phyloP scores from a whole-genome alignment of 2,888 invertebrate species.

The Amphimallon solstitiale region DNA sequence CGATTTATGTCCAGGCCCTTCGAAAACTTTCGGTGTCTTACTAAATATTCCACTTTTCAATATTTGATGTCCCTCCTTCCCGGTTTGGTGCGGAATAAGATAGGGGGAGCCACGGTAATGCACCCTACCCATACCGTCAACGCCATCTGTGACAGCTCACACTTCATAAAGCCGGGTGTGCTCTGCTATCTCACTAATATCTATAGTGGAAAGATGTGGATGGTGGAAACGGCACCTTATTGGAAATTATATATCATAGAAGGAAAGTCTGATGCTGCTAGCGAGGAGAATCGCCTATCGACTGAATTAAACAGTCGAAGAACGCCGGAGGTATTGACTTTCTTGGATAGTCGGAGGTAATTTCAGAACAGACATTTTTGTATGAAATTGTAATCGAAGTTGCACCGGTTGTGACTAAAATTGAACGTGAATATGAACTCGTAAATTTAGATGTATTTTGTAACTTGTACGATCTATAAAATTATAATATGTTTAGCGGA shows the following conservation, averaged over 20 bases:
- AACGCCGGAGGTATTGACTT: slow-evolving; percentile 25
- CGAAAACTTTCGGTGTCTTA: slow-evolving; percentile 53
- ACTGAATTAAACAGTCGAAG: slow-evolving; percentile 48
- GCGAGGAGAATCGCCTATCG: slow-evolving; percentile 24
- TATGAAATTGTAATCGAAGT: not conserved
- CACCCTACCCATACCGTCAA: slow-evolving; percentile 55
- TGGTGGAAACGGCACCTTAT: slow-evolving; percentile 46
- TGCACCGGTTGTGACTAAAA: slow-evolving; percentile 3
- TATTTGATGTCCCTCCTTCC: slow-evolving; percentile 59
- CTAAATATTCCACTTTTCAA: slow-evolving; percentile 58
- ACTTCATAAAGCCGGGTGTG: slow-evolving; percentile 58
- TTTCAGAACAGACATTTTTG: slow-evolving; percentile 1
- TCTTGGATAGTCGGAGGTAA: slow-evolving; percentile 12
- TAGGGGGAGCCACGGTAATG: slow-evolving; percentile 18
- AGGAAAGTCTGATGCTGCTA: slow-evolving; percentile 33
- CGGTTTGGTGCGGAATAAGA: slow-evolving; percentile 20
- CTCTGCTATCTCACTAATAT: slow-evolving; percentile 51
- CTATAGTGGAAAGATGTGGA: slow-evolving; percentile 49
- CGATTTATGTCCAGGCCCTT: slow-evolving; percentile 50
- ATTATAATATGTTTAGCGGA: too few species aligned
- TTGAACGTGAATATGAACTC: not conserved
- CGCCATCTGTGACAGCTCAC: slow-evolving; percentile 61
- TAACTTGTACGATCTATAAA: too few species aligned
- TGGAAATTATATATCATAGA: slow-evolving; percentile 52
- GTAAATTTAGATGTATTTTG: too few species aligned